Conservation (phyloP, 2,113 vertebrate species). For the Oreotragus oreotragus region DNA sequence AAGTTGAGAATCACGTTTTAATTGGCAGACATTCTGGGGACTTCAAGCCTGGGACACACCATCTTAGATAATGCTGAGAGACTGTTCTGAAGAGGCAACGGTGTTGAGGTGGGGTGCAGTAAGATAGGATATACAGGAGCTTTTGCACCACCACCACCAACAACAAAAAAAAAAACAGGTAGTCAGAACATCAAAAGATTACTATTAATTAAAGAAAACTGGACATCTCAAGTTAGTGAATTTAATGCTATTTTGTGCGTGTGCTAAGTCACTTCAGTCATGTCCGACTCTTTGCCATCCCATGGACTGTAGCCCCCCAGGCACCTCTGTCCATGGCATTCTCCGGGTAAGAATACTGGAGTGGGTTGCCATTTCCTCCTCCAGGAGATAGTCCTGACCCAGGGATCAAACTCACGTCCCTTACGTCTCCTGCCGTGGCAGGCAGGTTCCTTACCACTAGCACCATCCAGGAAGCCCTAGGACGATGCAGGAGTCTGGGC, state of each 20-base stretch:
- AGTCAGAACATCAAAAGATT: neutral
- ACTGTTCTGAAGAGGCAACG: neutral
- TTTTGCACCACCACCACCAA: neutral
- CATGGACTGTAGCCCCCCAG: neutral
- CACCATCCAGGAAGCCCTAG: neutral
- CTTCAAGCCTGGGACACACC: neutral
- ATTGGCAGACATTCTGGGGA: neutral
- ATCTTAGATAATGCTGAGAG: neutral
- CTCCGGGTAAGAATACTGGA: neutral
- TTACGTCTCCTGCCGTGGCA: neutral
- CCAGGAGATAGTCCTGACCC: rapidly evolving
- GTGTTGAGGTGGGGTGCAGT: rapidly evolving
- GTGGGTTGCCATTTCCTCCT: neutral
- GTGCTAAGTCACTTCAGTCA: neutral
- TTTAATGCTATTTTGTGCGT: neutral
- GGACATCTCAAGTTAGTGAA: neutral
- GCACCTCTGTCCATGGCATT: neutral
- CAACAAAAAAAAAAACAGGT: neutral
- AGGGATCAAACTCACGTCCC: neutral
- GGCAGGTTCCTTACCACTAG: neutral
- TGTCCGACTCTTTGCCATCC: neutral
- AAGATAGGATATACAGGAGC: neutral
- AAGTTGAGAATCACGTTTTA: neutral
- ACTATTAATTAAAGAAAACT: neutral
- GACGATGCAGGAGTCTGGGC: neutral